phyloP scores from a whole-genome alignment of 2,797 vertebrate species.

The Rhynchonycteris naso region DNA sequence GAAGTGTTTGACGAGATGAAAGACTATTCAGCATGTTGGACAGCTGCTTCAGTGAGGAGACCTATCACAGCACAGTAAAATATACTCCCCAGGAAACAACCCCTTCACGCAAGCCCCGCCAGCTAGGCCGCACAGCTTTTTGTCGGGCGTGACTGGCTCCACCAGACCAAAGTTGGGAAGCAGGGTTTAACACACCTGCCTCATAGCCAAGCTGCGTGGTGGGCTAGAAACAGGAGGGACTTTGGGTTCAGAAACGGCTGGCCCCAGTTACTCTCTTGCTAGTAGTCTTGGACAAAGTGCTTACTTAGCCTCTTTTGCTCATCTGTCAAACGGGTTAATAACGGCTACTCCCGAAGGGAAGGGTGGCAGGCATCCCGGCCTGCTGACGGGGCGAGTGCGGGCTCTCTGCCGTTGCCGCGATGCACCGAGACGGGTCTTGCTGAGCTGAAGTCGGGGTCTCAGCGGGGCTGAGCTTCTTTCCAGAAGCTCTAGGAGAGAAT shows the following conservation, averaged over 20 bases:
- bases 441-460: neutral
- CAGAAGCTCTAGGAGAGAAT: neutral
- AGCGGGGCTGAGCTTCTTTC: rapidly evolving
- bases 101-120: constrained; percentile 81
- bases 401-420: neutral
- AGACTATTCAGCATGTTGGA: constrained; percentile 88
- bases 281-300: too few relatives aligned
- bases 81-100: constrained; percentile 84
- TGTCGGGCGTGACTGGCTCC: constrained; percentile 88
- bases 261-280: rapidly evolving
- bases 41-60: constrained; percentile 91
- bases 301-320: neutral
- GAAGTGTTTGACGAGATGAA: constrained; percentile 90
- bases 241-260: neutral
- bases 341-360: too few relatives aligned
- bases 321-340: neutral
- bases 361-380: rapidly evolving
- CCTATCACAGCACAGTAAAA: constrained; percentile 84
- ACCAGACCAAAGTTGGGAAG: constrained; percentile 81
- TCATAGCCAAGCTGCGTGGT: rapidly evolving
- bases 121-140: constrained; percentile 82
- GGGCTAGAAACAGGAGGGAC: rapidly evolving
- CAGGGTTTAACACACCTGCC: constrained; percentile 63
- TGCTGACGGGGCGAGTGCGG: rapidly evolving
- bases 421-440: rapidly evolving